These are phyloP conservation scores for Diplodus sargus DNA, from an alignment of 2,797 vertebrate genomes.

Conservation along the genomic window DNA sequence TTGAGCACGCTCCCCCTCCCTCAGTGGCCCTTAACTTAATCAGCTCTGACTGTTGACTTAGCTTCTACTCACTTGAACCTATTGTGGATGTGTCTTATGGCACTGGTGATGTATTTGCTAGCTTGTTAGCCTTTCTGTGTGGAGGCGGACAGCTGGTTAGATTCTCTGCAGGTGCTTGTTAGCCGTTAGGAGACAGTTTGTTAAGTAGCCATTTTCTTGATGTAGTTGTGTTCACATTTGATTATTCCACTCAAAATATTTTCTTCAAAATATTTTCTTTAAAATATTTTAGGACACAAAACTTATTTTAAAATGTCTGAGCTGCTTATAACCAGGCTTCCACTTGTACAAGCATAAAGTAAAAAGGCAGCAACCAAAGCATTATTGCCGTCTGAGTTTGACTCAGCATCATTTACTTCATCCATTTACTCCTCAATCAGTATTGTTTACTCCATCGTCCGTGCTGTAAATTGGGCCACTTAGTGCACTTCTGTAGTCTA, in stretches of 20 bases:
- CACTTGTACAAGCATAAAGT: conserved; percentile 3
- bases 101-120: conserved; percentile 49
- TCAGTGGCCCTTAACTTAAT: conserved; percentile 58
- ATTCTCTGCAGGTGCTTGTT: conserved; percentile 49
- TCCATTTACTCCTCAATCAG: conserved; percentile 62
- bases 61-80: conserved; percentile 53
- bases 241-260: not conserved
- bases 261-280: not conserved
- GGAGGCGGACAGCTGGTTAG: conserved; percentile 42
- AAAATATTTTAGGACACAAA: not conserved
- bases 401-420: conserved; percentile 42
- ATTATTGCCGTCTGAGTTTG: conserved; percentile 15
- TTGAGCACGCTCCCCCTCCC: conserved; percentile 36
- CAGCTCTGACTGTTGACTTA: conserved; percentile 71
- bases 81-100: conserved; percentile 47
- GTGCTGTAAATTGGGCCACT: conserved; percentile 67
- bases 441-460: conserved; percentile 70
- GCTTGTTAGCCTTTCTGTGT: conserved; percentile 54
- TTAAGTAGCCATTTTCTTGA: not conserved
- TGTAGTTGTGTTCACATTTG: not conserved
- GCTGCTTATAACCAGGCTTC: not conserved
- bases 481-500: conserved; percentile 43
- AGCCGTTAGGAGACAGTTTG: conserved; percentile 20
- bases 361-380: conserved; percentile 11
- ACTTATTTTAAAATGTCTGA: not conserved